Evolutionary conservation across 1,140 invertebrate genomes (phyloP).

Genomic region (Chionoecetes opilio): DNA sequence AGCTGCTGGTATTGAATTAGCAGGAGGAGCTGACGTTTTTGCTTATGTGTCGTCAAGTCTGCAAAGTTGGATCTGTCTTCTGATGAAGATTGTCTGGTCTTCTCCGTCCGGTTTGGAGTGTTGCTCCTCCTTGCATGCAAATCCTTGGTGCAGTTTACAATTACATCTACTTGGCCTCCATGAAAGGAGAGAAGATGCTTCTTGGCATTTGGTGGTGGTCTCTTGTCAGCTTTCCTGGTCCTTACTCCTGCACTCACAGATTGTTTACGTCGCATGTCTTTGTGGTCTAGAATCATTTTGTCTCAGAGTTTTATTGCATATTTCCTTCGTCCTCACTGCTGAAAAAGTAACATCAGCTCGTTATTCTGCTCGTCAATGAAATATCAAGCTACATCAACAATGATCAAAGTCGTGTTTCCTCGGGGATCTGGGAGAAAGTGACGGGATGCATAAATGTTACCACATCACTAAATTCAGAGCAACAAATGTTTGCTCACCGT

Average conservation of each 20-base stretch:
- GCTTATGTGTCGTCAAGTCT: too few species aligned
- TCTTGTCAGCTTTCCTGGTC: not conserved
- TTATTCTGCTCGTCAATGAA: not conserved
- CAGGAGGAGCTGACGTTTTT: too few species aligned
- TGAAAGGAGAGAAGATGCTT: not conserved
- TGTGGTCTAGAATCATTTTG: not conserved
- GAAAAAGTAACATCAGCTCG: not conserved
- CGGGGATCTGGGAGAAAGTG: too few species aligned
- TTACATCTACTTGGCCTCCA: not conserved
- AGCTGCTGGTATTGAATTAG: too few species aligned
- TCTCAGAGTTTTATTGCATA: not conserved
- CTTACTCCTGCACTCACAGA: not conserved
- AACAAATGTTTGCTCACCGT: too few species aligned
- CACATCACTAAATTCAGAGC: too few species aligned
- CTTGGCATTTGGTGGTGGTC: not conserved
- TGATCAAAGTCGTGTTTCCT: too few species aligned
- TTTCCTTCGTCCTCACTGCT: not conserved
- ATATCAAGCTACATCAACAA: not conserved
- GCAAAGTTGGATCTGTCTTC: not conserved
- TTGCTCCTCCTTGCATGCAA: not conserved
- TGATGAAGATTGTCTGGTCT: not conserved
- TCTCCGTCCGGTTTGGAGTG: constrained; percentile 12
- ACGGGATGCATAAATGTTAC: too few species aligned
- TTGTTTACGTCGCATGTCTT: not conserved
- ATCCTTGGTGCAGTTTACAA: not conserved